phyloP scores from a whole-genome alignment of 2,797 vertebrate species.

The Scolopax bukidnonensis region DNA sequence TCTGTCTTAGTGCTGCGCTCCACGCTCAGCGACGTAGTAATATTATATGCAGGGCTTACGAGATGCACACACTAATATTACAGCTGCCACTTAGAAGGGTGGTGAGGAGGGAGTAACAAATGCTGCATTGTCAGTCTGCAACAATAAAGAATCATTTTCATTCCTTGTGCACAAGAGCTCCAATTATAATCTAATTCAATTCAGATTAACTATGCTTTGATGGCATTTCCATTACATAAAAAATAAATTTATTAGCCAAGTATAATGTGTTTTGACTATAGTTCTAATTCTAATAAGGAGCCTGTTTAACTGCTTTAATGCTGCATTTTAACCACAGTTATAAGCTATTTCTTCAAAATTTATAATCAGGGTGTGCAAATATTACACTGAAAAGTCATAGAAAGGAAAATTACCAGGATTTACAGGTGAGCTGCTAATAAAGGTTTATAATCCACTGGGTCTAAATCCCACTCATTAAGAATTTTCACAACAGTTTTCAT shows the following conservation, averaged over 20 bases:
- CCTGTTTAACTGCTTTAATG: slow-evolving; percentile 72
- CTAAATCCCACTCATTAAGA: slow-evolving; percentile 41
- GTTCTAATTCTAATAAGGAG: slow-evolving; percentile 76
- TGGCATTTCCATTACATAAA: slow-evolving; percentile 80
- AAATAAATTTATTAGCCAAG: slow-evolving; percentile 81
- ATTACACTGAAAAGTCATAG: slow-evolving; percentile 38
- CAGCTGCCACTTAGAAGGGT: slow-evolving; percentile 57
- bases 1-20: neutral
- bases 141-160: slow-evolving; percentile 78
- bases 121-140: slow-evolving; percentile 63
- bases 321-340: slow-evolving; percentile 69
- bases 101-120: slow-evolving; percentile 45
- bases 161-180: slow-evolving; percentile 73
- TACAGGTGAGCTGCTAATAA: slow-evolving; percentile 12
- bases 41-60: neutral
- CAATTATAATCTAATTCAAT: slow-evolving; percentile 83
- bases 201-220: slow-evolving; percentile 80
- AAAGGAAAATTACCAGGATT: slow-evolving; percentile 37
- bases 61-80: slow-evolving; percentile 11
- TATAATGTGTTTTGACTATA: slow-evolving; percentile 80
- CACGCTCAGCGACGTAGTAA: neutral
- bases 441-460: neutral
- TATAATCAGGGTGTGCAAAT: slow-evolving; percentile 64
- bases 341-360: slow-evolving; percentile 61
- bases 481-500: neutral